Evolutionary conservation across 1,140 invertebrate genomes (phyloP), one percentile per base, ranked within the genome.

Genomic region (Sitophilus oryzae): DNA sequence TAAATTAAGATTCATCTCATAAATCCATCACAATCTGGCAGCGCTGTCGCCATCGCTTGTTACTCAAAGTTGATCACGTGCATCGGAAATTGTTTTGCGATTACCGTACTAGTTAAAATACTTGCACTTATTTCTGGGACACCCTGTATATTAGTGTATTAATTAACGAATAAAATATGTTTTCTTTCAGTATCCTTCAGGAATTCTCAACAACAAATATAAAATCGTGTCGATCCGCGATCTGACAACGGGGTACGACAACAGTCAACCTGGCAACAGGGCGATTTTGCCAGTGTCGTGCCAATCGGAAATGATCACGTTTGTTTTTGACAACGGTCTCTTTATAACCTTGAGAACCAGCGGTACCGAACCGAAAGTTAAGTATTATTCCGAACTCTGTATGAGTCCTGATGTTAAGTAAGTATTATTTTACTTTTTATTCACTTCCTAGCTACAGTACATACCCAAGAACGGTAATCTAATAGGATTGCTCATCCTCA

Each of bases 301-400:
- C 52, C 81, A 80, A 22, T 42, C 36, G 19, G n/a, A 58, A 22
- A 99, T 99, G 96, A 88, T 99, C n/a, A 96, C 93, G 1, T 96
- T 98, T 70, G 82, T 81, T 11, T 96, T 98, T 71, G 77, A 80
- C 41, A 94, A 93, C 74, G 93, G 91, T 2, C 80, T 91, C 56
- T 82, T 89, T 6, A 79, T 87, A 0, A 98, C 93, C 0, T 73
- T 99, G 6, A 81, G 97, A 59, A 96, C 95, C 0, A 97, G 93
- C 76, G 97, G 97, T 15, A 99, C 97, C 0, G 97, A 99, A 73
- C 96, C 96, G 14, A 99, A 99, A 76, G 82, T 98, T 51, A 98
- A 98, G 76, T 98, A 96, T 73, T 98, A 98, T 73, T 89, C 90
- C 0, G 96, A 99, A 75, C 77, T 95, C 37, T 85, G 86, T 62